These are phyloP conservation scores for Augochlora pura DNA, from an alignment of 1,140 invertebrate species.

Conservation along the genomic window DNA sequence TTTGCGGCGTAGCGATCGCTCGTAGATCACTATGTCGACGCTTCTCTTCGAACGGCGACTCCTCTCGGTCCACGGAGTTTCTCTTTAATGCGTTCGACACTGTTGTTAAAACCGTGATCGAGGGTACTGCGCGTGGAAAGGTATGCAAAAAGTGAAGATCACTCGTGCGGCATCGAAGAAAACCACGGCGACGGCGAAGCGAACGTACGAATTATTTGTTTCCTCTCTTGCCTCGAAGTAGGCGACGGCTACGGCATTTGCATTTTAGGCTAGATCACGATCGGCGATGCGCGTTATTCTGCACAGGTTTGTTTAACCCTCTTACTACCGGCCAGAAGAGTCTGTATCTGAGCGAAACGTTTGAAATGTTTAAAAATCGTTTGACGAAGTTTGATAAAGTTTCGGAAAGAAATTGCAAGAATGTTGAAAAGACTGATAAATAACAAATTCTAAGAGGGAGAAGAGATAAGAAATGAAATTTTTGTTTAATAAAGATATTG, in stretches of 20 bases:
- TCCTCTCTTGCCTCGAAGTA: neutral
- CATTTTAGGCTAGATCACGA: neutral
- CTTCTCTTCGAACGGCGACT: neutral
- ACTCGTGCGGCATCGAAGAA: slow-evolving; percentile 35
- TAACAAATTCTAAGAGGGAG: too few relatives aligned
- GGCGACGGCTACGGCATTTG: neutral
- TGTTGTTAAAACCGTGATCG: slow-evolving; percentile 2
- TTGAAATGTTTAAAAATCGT: too few relatives aligned
- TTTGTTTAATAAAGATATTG: too few relatives aligned
- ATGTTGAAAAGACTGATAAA: too few relatives aligned
- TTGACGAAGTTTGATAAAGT: too few relatives aligned
- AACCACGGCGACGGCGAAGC: neutral
- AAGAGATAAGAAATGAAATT: too few relatives aligned
- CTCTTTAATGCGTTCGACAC: slow-evolving; percentile 49
- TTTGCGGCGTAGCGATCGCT: too few relatives aligned
- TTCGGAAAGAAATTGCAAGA: too few relatives aligned
- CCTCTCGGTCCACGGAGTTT: slow-evolving; percentile 47
- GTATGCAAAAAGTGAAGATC: slow-evolving; percentile 10
- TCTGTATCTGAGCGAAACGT: too few relatives aligned
- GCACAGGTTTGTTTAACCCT: neutral
- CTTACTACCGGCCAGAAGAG: too few relatives aligned
- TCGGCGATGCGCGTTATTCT: neutral
- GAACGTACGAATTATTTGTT: slow-evolving; percentile 8
- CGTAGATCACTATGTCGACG: slow-evolving; percentile 15
- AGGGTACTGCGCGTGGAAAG: slow-evolving; percentile 3